phyloP scores from a whole-genome alignment of 2,113 vertebrate species.

The Heteronetta atricapilla region DNA sequence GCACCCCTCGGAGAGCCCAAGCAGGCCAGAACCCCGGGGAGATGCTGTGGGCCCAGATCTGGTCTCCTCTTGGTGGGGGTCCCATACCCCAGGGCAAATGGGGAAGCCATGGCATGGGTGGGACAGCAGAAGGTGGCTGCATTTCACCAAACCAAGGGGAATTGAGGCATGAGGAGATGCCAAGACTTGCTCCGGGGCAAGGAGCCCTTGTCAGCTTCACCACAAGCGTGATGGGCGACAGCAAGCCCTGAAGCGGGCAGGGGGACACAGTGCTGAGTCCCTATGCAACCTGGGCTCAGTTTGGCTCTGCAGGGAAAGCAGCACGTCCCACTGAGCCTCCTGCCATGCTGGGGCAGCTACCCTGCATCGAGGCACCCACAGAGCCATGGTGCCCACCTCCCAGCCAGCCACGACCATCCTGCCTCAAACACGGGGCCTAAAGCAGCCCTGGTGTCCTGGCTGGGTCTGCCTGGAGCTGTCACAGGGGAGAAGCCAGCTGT shows the following conservation, averaged over 20 bases:
- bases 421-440: neutral
- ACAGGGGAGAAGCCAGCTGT: neutral
- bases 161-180: fast-evolving
- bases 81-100: neutral
- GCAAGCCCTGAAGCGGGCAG: neutral
- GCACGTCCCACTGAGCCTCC: neutral
- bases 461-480: neutral
- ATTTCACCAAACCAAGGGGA: neutral
- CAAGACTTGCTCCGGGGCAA: fast-evolving
- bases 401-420: neutral
- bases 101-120: neutral
- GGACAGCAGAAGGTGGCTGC: neutral
- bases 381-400: neutral
- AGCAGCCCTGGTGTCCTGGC: neutral
- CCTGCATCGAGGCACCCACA: neutral
- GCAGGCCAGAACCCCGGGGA: no score
- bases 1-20: neutral
- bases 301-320: neutral
- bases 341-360: neutral
- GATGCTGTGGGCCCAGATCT: neutral
- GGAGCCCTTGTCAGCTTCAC: neutral
- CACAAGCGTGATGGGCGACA: fast-evolving
- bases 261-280: neutral
- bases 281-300: neutral
- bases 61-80: neutral